Evolutionary conservation across 2,113 vertebrate species (phyloP).

Genomic region (Tachysurus vachellii): DNA sequence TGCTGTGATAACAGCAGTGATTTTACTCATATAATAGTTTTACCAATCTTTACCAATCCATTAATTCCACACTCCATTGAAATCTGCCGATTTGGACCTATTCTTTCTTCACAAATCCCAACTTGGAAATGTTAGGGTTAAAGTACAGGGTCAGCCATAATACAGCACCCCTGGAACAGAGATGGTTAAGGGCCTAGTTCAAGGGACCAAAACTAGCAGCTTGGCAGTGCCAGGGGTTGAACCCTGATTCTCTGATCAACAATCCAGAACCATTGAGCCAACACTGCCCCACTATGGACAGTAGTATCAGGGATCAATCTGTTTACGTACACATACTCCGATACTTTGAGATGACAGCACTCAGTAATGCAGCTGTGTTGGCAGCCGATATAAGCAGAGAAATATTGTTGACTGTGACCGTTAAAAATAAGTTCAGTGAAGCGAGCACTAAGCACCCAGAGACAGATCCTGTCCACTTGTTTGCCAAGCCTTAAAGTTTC

Average conservation of each 20-base stretch:
- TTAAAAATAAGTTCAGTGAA: not conserved
- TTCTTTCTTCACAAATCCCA: too few relatives aligned
- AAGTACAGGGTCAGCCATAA: too few relatives aligned
- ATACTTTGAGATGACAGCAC: not conserved
- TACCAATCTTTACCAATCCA: not conserved
- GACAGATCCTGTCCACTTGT: not conserved
- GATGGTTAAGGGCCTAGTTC: too few relatives aligned
- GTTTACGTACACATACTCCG: not conserved
- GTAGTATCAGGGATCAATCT: not conserved
- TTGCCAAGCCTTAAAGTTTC: not conserved
- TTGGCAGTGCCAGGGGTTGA: too few relatives aligned
- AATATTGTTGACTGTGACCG: not conserved
- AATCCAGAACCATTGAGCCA: too few relatives aligned
- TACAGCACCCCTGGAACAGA: too few relatives aligned
- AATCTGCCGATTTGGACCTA: not conserved
- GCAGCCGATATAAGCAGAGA: not conserved
- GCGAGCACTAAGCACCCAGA: not conserved
- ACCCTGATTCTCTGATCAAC: too few relatives aligned
- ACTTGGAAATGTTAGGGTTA: too few relatives aligned
- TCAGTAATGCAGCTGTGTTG: not conserved
- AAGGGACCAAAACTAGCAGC: too few relatives aligned
- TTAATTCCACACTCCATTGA: not conserved
- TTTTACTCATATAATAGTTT: too few relatives aligned
- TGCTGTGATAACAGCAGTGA: not conserved
- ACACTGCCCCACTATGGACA: not conserved